Evolutionary conservation across 1,140 invertebrate species (phyloP).

Genomic region (Cyclina sinensis): DNA sequence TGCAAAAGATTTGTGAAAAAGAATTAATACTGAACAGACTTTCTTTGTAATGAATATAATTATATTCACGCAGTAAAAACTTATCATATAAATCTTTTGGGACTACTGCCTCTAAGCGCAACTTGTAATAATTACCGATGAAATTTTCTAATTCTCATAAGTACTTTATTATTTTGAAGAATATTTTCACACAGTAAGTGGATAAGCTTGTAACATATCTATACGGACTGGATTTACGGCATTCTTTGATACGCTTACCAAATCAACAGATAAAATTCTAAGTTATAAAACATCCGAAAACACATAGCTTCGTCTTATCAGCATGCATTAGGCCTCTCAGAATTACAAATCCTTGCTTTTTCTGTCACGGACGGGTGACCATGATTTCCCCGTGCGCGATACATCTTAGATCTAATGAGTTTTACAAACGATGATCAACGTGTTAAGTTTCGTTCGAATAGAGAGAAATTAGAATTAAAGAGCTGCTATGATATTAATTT

Average conservation of each 20-base stretch:
- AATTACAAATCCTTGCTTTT: conserved; percentile 67
- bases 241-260: conserved; percentile 66
- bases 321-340: conserved; percentile 30
- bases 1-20: too few relatives aligned
- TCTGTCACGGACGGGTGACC: conserved; percentile 41
- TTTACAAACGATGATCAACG: conserved; percentile 45
- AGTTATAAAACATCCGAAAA: conserved; percentile 64
- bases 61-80: too few relatives aligned
- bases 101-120: not conserved
- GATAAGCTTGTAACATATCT: conserved; percentile 20
- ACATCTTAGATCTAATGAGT: conserved; percentile 31
- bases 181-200: conserved; percentile 48
- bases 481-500: conserved; percentile 60
- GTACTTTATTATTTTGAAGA: conserved; percentile 4
- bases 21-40: too few relatives aligned
- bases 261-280: conserved; percentile 57
- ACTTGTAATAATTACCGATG: not conserved
- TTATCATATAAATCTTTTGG: not conserved
- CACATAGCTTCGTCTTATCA: conserved; percentile 56
- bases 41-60: too few relatives aligned
- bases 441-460: conserved; percentile 60
- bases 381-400: conserved; percentile 58
- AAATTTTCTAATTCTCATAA: not conserved
- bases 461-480: conserved; percentile 59
- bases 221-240: conserved; percentile 20